These are phyloP conservation scores for Crotalus helleri DNA, from an alignment of 2,113 vertebrate genomes.

Conservation along the genomic window DNA sequence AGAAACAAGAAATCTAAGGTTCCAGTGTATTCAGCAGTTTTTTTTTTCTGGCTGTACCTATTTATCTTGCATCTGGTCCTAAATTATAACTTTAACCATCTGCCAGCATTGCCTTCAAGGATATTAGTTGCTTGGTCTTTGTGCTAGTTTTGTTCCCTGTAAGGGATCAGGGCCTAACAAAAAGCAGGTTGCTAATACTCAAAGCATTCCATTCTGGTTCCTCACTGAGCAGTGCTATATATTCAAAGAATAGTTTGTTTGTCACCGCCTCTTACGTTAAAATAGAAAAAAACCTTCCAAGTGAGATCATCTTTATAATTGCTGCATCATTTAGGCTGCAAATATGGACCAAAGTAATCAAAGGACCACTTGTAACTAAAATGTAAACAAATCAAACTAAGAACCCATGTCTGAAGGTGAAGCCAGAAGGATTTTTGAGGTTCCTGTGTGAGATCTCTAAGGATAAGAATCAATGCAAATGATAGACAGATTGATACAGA, in stretches of 20 bases:
- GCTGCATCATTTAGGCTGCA: background rate
- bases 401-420: background rate
- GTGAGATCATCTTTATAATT: background rate
- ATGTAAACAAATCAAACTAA: background rate
- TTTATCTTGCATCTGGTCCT: background rate
- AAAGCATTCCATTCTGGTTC: background rate
- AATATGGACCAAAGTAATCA: background rate
- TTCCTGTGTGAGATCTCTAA: background rate
- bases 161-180: background rate
- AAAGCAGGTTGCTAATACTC: background rate
- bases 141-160: background rate
- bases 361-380: background rate
- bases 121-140: background rate
- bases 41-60: background rate
- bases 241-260: background rate
- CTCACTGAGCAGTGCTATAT: background rate
- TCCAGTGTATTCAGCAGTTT: rapidly evolving
- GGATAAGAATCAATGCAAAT: background rate
- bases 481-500: background rate
- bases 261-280: background rate
- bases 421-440: background rate
- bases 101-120: background rate
- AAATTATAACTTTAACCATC: background rate
- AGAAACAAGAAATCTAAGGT: background rate
- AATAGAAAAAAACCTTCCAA: background rate